phyloP scores from a whole-genome alignment of 1,140 invertebrate genomes.

The Trialeurodes vaporariorum region DNA sequence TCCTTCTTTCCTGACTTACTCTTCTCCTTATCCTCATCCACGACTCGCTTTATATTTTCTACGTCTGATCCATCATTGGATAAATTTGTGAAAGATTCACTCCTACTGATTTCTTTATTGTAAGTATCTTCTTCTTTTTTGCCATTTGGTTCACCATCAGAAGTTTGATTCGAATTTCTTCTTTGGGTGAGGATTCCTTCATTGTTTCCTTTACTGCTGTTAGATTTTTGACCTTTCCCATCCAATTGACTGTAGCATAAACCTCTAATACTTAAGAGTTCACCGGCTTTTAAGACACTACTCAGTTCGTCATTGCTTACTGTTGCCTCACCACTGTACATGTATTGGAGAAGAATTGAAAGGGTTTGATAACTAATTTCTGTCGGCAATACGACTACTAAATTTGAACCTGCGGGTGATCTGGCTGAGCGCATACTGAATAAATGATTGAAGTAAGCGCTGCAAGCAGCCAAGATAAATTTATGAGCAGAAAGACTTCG shows the following conservation, averaged over 20 bases:
- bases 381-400: conserved; percentile 65
- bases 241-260: conserved; percentile 16
- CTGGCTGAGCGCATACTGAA: conserved; percentile 39
- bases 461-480: conserved; percentile 71
- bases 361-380: conserved; percentile 65
- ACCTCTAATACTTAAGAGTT: conserved; percentile 53
- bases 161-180: not conserved
- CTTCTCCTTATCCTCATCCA: conserved; percentile 25
- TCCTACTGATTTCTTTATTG: not conserved
- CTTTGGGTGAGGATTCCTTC: not conserved
- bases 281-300: conserved; percentile 61
- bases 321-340: conserved; percentile 74
- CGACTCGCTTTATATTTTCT: not conserved
- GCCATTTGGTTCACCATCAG: not conserved
- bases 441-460: conserved; percentile 44
- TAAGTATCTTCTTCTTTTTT: not conserved
- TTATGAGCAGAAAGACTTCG: conserved; percentile 72
- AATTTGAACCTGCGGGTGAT: conserved; percentile 37
- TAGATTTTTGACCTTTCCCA: conserved; percentile 14
- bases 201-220: conserved; percentile 16
- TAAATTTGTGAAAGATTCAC: not conserved
- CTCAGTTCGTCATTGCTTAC: conserved; percentile 71
- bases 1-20: conserved; percentile 15
- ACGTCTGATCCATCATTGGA: not conserved
- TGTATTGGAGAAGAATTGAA: conserved; percentile 71